phyloP scores from a whole-genome alignment of 2,113 vertebrate species.

The Rostratula benghalensis region DNA sequence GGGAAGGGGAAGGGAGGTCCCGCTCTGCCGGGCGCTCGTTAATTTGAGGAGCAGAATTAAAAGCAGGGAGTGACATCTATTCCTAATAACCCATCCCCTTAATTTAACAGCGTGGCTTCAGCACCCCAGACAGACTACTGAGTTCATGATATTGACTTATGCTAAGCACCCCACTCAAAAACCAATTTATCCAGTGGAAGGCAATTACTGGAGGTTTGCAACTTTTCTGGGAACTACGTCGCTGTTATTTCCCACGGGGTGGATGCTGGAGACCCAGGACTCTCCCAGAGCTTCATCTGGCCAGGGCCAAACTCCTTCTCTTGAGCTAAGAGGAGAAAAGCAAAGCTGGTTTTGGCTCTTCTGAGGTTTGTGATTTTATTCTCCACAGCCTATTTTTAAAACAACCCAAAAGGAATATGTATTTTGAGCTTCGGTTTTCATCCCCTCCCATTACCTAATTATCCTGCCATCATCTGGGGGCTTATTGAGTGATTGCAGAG shows the following conservation, averaged over 20 bases:
- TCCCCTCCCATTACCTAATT: neutral
- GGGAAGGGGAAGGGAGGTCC: neutral
- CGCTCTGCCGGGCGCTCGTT: accelerated
- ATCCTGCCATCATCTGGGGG: neutral
- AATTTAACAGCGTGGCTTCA: neutral
- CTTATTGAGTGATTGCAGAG: accelerated
- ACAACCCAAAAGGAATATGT: neutral
- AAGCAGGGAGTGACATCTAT: neutral
- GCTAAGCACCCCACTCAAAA: neutral
- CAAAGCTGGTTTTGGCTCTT: neutral
- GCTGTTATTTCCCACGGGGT: neutral
- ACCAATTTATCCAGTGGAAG: neutral
- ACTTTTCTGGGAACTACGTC: neutral
- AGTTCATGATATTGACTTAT: slow-evolving; percentile 5
- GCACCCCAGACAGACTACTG: neutral
- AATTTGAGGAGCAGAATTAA: accelerated
- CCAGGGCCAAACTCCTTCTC: neutral
- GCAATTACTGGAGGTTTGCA: neutral
- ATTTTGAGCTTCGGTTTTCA: neutral
- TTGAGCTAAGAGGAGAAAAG: neutral
- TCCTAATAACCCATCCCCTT: neutral
- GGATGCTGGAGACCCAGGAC: neutral
- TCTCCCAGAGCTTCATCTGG: accelerated
- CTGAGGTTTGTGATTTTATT: neutral
- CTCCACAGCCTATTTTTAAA: neutral